Base-by-base conservation (phyloP, 2,888 invertebrate species). In the Eutolmus rufibarbis region DNA sequence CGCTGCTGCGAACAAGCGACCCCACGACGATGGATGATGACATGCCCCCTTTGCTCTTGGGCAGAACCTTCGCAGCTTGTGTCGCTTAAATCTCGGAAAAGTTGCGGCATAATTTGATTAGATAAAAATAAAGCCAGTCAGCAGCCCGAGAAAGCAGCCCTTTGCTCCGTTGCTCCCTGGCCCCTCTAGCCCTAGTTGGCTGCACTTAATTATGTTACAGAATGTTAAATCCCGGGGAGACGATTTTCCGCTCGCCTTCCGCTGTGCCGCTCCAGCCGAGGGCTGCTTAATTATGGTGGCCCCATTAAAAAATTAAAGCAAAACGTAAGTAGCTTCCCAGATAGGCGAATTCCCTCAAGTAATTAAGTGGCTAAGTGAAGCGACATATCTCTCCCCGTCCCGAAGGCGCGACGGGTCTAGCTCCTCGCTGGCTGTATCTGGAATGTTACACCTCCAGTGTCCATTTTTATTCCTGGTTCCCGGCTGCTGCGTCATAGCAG, bases 351-450 rank as follows among this genome's bases (percentile, higher is more conserved):
- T 84, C 82, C 82, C 82, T 51, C 23, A 84, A 84, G 82, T 84
- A 66, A 84, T 84, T 84, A 84, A 84, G 82, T 66, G 82, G 66
- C 82, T 84, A 84, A 84, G 82, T 84, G 66, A 84, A 84, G 66
- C 82, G 82, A 84, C 82, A 84, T 84, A 84, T 84, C 82, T 84
- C 82, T 84, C 82, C 23, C 5, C 66, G 19, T 57, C 37, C 40
- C 57, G 19, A 46, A 46, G 23, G 31, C 16, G 31, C 16, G 12
- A 14, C 16, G 31, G 34, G 16, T 3, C 2, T 37, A 31, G 23
- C 34, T 34, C 34, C 74, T 77, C 14, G 1, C 66, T 19, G 46
- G 34, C 37, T 31, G 34, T 57, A 56, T 66, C 66, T 40, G 37
- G 19, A 82, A 79, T 46, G 79, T 51, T 51, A 51, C 79, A 79